Percentiles rank a stretch among this genome's conserved stretches.
phyloP scores from a whole-genome alignment of 2,113 vertebrate genomes.

The Corvus moneduloides region DNA sequence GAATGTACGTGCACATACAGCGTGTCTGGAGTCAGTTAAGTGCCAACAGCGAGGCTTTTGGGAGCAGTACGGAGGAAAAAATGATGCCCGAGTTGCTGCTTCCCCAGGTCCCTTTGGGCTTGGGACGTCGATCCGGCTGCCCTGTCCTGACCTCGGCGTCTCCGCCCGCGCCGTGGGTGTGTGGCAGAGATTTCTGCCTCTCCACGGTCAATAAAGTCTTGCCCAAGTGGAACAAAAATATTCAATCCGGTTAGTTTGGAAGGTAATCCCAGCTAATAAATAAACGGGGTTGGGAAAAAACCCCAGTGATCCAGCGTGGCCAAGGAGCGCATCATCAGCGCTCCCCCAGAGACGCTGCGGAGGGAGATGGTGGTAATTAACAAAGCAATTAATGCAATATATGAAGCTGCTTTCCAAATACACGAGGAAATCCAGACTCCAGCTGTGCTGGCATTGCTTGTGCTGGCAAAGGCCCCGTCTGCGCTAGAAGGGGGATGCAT shows the following conservation, averaged over 20 bases:
- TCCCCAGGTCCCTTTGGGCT: not conserved
- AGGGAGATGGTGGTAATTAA: not conserved
- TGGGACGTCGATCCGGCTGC: fast-evolving
- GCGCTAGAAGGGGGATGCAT: not conserved
- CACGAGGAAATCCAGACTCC: not conserved
- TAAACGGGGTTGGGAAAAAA: not conserved
- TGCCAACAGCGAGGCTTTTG: not conserved
- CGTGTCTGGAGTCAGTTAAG: not conserved
- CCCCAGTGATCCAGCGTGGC: not conserved
- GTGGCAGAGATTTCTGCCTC: not conserved
- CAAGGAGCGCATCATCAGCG: not conserved
- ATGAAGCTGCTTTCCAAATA: not conserved
- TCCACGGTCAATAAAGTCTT: not conserved
- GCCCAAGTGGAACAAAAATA: not conserved
- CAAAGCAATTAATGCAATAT: not conserved
- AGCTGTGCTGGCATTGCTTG: not conserved
- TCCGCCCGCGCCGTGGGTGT: not conserved
- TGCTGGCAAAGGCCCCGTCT: not conserved
- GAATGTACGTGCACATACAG: conserved; percentile 1
- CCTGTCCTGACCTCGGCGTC: fast-evolving
- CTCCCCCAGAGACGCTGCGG: not conserved
- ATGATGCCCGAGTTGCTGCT: not conserved
- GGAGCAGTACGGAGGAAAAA: not conserved
- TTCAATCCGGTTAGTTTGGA: not conserved
- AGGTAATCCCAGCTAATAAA: not conserved